Base-by-base conservation (phyloP, 1,140 invertebrate genomes). In the Phocides pigmalion region DNA sequence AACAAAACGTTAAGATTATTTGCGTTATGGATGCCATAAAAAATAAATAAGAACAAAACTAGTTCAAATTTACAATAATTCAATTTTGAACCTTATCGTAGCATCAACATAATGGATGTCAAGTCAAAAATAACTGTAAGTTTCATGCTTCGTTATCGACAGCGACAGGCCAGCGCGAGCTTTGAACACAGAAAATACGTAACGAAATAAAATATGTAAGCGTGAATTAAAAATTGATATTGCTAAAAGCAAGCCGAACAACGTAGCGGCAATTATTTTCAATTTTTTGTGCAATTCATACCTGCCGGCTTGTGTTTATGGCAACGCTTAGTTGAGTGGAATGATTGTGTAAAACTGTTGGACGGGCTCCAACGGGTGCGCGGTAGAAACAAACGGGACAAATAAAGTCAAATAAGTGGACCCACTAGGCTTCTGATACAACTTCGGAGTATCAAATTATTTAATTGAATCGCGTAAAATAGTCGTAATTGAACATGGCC, bases 311-410 rank as follows among this genome's bases (percentile, higher is more conserved):
- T 87, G 79, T 90, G 85, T 89, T 90, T 90, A 89, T 89, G 83
- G 82, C 71, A 80, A 84, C 86, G 86, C 85, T 90, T 89, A 90
- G 86, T 90, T 88, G 84, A 89, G 88, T 90, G 86, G 86, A 90
- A 90, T 89, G 85, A 90, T 89, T 89, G 84, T 89, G 84, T 90
- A 89, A 90, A 90, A 89, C 80, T 84, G 84, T 90, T 90, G 88
- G 88, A 87, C 72, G 54, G 61, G 56, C 70, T 89, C 88, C 88
- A 90, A 84, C 81, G 75, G 64, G 71, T 70, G 66, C 71, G 74
- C 74, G 76, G 72, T 54, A 74, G 74, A 77, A 85, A 86, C 81
- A 89, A 89, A 86, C 84, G 83, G 78, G 76, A 79, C 84, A 82
- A 90, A 88, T 90, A 87, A 84, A 89, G 84, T 87, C 82, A 81